Base-by-base conservation (phyloP, 2,113 vertebrate genomes). In the Herpetotheres cachinnans region DNA sequence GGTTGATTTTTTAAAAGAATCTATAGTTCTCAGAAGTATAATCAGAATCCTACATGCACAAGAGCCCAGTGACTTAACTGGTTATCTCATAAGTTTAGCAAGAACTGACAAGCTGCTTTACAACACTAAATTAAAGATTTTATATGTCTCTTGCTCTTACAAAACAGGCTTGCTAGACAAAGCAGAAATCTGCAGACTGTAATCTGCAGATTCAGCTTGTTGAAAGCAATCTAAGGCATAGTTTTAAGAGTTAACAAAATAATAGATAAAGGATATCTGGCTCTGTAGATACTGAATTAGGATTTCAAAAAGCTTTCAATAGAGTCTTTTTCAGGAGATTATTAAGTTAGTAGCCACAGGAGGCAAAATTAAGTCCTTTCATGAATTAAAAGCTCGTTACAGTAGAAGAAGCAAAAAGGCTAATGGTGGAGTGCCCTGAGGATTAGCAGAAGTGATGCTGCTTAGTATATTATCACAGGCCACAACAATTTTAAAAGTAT, bases 371-470 rank as follows among this genome's bases (percentile, higher is more conserved):
- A 92, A 90, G 65, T 90, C 63, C 85, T 93, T 93, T 92, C 67
- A 81, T 81, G 78, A 94, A 94, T 95, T 94, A 95, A 94, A 95
- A 96, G 78, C 89, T 84, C 38, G 72, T 63, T 95, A 83, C 32
- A 81, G 82, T 38, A 87, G 69, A 89, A 77, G 38, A 21, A 93
- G 47, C 38, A 86, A 81, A 85, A 76, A 67, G 32, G 26, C 54
- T 92, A 95, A 92, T 46, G 27, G 85, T 62, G 42, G 38, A 79
- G 52, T 76, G 82, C 89, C 52, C 81, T 62, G 63, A 56, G 62
- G 77, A 93, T 83, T 66, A 62, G 62, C 25, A 89, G 58, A 82
- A 91, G 86, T 47, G 25, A 40, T 40, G 10, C n/a, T 76, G 58
- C 32, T 86, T 58, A 40, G 38, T 59, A 59, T 54, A 71, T 77